phyloP scores from a whole-genome alignment of 2,888 invertebrate genomes.

The Drosophila lacicola region DNA sequence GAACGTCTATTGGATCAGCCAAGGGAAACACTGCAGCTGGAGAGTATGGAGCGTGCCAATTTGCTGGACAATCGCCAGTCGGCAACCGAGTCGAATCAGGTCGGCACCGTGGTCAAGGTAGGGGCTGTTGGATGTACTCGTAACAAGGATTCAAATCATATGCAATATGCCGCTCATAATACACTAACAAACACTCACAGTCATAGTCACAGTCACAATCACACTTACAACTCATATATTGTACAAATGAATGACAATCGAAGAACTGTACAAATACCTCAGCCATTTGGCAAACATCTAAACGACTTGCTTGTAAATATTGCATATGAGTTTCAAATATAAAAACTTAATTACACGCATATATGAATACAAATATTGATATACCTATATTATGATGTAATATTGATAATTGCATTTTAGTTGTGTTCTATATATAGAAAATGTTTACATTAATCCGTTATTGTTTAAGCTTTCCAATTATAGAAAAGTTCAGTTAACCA shows the following conservation, averaged over 20 bases:
- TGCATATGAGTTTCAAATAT: conserved; percentile 61
- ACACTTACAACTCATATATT: conserved; percentile 10
- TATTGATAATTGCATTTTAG: conserved; percentile 21
- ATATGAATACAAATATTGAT: not conserved
- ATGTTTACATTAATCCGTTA: conserved; percentile 41
- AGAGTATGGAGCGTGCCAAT: conserved; percentile 87
- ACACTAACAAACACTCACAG: not conserved
- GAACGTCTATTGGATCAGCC: conserved; percentile 91
- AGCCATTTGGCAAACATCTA: conserved; percentile 1
- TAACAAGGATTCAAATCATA: conserved; percentile 81
- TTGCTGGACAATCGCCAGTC: conserved; percentile 85
- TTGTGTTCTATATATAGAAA: conserved; percentile 26
- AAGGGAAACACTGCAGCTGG: conserved; percentile 89
- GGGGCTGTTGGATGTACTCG: conserved; percentile 85
- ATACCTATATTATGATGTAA: not conserved
- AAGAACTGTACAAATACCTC: conserved; percentile 4
- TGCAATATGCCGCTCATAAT: conserved; percentile 58
- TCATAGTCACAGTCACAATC: not conserved
- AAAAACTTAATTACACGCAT: conserved; percentile 6
- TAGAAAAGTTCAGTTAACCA: conserved; percentile 59
- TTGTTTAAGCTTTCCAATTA: conserved; percentile 50
- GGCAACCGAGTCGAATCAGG: conserved; percentile 88
- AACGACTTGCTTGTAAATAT: conserved; percentile 62
- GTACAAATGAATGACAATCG: conserved; percentile 5
- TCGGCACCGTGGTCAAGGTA: conserved; percentile 96